phyloP scores from a whole-genome alignment of 2,113 vertebrate genomes.

The Sphaerodactylus townsendi region DNA sequence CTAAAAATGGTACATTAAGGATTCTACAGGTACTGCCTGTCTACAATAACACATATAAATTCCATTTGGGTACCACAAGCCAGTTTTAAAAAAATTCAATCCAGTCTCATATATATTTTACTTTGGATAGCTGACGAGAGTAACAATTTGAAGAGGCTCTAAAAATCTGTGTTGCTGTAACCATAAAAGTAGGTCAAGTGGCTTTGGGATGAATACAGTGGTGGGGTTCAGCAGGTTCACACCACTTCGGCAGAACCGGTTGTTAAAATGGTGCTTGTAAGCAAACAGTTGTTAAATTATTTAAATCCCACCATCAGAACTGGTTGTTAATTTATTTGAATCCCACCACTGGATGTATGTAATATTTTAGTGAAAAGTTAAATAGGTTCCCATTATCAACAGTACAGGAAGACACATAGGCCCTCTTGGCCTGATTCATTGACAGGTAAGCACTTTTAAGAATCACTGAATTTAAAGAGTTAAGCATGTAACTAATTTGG shows the following conservation, averaged over 20 bases:
- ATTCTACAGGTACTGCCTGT: conserved; percentile 2
- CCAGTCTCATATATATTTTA: not conserved
- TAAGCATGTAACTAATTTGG: too few relatives aligned
- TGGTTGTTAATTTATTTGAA: too few relatives aligned
- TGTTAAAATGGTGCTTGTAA: too few relatives aligned
- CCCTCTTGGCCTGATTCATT: not conserved
- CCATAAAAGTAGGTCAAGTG: not conserved
- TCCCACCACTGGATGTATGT: too few relatives aligned
- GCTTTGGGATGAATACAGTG: not conserved
- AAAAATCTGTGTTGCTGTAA: not conserved
- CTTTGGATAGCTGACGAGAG: not conserved
- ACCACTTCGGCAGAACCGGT: too few relatives aligned
- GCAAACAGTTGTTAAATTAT: too few relatives aligned
- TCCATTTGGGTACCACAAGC: not conserved
- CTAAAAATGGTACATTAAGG: not conserved
- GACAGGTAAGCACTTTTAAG: not conserved
- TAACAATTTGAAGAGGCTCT: not conserved
- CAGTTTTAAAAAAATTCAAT: conserved; percentile 12
- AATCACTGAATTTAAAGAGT: not conserved
- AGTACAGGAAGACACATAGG: not conserved
- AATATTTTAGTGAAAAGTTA: not conserved
- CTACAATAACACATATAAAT: not conserved
- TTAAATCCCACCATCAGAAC: too few relatives aligned
- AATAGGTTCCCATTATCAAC: not conserved
- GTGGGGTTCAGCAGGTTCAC: too few relatives aligned